Evolutionary conservation across 2,888 invertebrate species (phyloP).

Genomic region (Hypercompe scribonia): DNA sequence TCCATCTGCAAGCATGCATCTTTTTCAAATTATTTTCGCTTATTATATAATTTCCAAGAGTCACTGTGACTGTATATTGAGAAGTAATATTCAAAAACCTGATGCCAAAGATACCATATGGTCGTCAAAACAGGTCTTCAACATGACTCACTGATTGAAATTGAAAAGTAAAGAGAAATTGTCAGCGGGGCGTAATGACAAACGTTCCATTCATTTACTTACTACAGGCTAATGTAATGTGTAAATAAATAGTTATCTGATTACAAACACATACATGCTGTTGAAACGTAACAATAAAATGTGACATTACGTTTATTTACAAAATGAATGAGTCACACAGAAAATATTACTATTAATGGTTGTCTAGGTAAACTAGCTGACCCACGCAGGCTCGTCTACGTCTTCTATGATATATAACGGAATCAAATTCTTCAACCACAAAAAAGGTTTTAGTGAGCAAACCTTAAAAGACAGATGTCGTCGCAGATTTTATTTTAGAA

Average conservation of each 20-base stretch:
- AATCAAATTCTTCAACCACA: too few species aligned
- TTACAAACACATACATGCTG: slow-evolving; percentile 10
- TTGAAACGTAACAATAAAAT: slow-evolving; percentile 5
- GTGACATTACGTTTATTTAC: slow-evolving; percentile 8
- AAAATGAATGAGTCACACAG: slow-evolving; percentile 1
- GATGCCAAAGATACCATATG: slow-evolving; percentile 41
- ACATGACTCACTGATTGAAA: slow-evolving; percentile 42
- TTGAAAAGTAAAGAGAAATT: slow-evolving; percentile 47
- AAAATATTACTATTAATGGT: neutral
- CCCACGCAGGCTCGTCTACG: too few species aligned
- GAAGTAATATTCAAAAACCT: slow-evolving; percentile 31
- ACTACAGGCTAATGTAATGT: slow-evolving; percentile 24
- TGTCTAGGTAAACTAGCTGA: neutral
- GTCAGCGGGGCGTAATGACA: slow-evolving; percentile 40
- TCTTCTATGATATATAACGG: too few species aligned
- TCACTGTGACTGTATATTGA: slow-evolving; percentile 16
- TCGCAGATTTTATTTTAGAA: too few species aligned
- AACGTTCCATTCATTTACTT: slow-evolving; percentile 40
- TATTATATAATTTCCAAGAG: neutral
- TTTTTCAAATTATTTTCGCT: neutral
- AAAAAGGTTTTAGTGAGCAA: too few species aligned
- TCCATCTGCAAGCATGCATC: neutral
- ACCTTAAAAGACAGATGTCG: too few species aligned
- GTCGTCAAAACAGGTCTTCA: slow-evolving; percentile 22
- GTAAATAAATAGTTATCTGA: slow-evolving; percentile 5